These are phyloP conservation scores for Monodelphis domestica DNA, from an alignment of 2,797 vertebrate species.

Conservation along the genomic window DNA sequence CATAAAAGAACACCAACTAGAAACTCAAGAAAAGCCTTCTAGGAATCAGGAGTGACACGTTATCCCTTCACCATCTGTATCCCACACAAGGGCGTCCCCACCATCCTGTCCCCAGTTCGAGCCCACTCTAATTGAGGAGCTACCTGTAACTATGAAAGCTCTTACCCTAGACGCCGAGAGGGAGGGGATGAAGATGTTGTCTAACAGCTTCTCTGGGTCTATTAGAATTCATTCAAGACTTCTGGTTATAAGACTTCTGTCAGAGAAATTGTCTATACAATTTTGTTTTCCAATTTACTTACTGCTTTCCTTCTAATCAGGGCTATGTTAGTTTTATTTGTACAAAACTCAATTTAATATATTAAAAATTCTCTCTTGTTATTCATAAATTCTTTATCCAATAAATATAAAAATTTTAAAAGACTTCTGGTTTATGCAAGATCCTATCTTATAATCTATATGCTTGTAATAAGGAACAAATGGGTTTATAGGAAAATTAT, in stretches of 20 bases:
- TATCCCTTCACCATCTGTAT: neutral
- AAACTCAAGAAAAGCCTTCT: too few species aligned
- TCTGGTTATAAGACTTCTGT: too few species aligned
- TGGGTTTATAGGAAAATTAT: conserved; percentile 9
- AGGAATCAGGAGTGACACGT: too few species aligned
- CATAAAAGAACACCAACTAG: neutral
- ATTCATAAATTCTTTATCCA: too few species aligned
- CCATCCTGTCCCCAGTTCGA: neutral
- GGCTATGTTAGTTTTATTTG: too few species aligned
- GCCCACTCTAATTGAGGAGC: neutral
- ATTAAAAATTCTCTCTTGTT: too few species aligned
- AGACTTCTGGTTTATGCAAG: conserved; percentile 21
- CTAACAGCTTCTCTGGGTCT: neutral
- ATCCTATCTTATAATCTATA: conserved; percentile 27
- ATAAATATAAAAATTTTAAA: too few species aligned
- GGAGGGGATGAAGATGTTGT: neutral
- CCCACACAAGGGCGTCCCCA: neutral
- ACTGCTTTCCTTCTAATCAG: too few species aligned
- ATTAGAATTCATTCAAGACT: neutral
- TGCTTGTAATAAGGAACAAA: conserved; percentile 3
- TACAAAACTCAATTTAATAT: too few species aligned
- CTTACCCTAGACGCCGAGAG: neutral
- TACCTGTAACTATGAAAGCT: neutral
- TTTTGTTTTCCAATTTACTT: too few species aligned
- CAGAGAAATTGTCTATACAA: too few species aligned